Conservation (phyloP, 2,113 vertebrate genomes). For the Labeo rohita region DNA sequence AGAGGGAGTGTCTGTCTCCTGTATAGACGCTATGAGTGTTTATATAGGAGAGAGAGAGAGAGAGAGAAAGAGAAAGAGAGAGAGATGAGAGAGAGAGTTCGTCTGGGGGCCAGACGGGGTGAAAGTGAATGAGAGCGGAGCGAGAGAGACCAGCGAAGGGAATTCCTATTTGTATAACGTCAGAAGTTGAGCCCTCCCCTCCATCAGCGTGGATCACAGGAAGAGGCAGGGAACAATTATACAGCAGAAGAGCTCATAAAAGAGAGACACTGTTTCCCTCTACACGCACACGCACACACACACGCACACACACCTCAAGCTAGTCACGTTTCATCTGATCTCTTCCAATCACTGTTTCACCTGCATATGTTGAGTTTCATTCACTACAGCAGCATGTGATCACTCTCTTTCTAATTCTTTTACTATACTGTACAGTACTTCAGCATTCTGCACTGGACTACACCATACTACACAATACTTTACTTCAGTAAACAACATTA, state of each 20-base stretch:
- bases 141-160: conserved; percentile 70
- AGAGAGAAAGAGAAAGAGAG: conserved; percentile 64
- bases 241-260: conserved; percentile 78
- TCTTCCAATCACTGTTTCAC: conserved; percentile 25
- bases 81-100: conserved; percentile 68
- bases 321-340: conserved; percentile 23
- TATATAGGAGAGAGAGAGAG: conserved; percentile 45
- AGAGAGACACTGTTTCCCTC: background rate
- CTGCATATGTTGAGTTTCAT: background rate
- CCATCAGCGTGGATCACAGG: conserved; percentile 67
- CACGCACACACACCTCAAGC: conserved; percentile 12
- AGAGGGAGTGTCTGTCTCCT: conserved; percentile 39
- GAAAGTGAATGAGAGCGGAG: conserved; percentile 72
- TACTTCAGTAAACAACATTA: background rate
- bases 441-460: background rate
- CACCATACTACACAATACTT: background rate
- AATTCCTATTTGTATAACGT: conserved; percentile 83
- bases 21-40: conserved; percentile 49
- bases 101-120: conserved; percentile 80
- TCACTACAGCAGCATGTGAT: background rate
- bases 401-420: background rate
- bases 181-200: conserved; percentile 72
- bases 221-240: conserved; percentile 77
- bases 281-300: conserved; percentile 4
- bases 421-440: background rate